These are phyloP conservation scores for Mycogona germanica DNA, from an alignment of 2,888 invertebrate genomes.

Conservation along the genomic window DNA sequence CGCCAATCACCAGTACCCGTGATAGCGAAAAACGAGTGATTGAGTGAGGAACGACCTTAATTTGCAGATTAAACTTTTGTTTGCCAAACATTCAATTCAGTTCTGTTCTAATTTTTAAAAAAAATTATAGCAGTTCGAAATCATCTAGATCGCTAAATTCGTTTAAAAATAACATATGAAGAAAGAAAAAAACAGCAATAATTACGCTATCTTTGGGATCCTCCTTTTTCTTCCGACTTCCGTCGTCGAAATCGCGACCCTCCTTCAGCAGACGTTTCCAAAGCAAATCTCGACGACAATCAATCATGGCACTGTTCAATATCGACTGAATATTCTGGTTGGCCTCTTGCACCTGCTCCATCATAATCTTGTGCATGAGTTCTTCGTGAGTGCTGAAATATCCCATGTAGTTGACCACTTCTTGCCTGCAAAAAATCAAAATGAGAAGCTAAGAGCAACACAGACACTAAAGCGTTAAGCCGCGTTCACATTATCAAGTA, in stretches of 20 bases:
- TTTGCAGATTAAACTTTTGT: too few species aligned
- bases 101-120: too few species aligned
- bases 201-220: constrained; percentile 29
- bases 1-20: too few species aligned
- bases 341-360: constrained; percentile 43
- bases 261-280: constrained; percentile 51
- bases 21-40: too few species aligned
- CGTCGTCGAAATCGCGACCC: constrained; percentile 27
- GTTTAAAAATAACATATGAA: neutral
- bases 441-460: too few species aligned
- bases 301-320: constrained; percentile 50
- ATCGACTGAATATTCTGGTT: constrained; percentile 45
- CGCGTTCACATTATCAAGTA: too few species aligned
- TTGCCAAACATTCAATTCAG: too few species aligned
- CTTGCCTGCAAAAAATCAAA: constrained; percentile 38
- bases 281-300: constrained; percentile 54
- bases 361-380: constrained; percentile 25
- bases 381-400: constrained; percentile 52
- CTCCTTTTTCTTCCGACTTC: constrained; percentile 20
- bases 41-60: too few species aligned
- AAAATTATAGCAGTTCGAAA: too few species aligned
- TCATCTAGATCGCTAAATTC: too few species aligned
- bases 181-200: neutral
- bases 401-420: constrained; percentile 53
- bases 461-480: too few species aligned